Conservation (phyloP, 35 echinoderm and acorn worm species). For the Acanthaster planci region DNA sequence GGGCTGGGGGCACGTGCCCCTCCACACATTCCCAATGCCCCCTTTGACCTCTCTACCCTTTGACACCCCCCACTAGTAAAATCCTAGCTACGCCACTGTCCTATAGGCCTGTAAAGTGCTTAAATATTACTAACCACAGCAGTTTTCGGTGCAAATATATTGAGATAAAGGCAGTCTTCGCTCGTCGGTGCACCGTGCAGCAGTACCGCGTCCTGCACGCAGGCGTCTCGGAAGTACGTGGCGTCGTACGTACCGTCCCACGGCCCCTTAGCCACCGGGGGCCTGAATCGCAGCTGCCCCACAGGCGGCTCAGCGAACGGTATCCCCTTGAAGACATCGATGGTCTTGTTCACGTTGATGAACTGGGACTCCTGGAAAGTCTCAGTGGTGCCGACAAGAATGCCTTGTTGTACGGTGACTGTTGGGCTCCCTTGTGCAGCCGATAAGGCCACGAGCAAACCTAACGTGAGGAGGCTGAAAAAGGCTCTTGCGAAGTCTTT, state of each 20-base stretch:
- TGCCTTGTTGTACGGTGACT: conserved; percentile 39
- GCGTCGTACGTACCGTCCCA: conserved; percentile 38
- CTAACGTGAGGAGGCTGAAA: not conserved
- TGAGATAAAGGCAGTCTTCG: conserved; percentile 85
- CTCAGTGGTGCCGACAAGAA: conserved; percentile 5
- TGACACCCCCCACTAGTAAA: no score
- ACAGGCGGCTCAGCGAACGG: conserved; percentile 65
- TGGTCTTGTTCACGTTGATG: conserved; percentile 26
- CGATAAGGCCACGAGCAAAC: not conserved
- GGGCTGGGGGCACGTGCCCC: no score
- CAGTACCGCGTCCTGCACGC: not conserved
- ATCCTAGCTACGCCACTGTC: no score
- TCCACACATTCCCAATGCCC: no score
- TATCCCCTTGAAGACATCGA: conserved; percentile 62
- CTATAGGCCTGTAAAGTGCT: no score
- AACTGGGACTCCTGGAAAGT: conserved; percentile 35
- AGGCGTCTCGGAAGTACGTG: conserved; percentile 21
- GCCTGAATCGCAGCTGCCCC: conserved; percentile 62
- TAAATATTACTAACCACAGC: conserved; percentile 12
- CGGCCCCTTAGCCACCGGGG: conserved; percentile 40
- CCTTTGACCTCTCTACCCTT: no score
- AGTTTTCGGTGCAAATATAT: conserved; percentile 71
- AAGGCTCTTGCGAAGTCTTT: no score
- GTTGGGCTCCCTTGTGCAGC: not conserved
- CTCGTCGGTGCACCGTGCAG: not conserved